phyloP scores from a whole-genome alignment of 2,797 vertebrate species.

The Choloepus didactylus region DNA sequence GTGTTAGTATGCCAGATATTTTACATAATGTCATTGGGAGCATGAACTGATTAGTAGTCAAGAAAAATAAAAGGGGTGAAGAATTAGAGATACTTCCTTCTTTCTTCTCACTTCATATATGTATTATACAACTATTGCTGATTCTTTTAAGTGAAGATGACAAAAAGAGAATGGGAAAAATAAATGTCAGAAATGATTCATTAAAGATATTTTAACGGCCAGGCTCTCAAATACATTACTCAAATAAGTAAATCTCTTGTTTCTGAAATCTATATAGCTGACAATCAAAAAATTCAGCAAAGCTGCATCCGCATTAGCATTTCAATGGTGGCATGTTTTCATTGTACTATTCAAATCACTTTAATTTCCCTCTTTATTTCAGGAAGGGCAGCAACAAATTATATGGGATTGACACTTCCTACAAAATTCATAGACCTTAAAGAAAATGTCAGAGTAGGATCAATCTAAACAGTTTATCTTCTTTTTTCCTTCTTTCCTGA shows the following conservation, averaged over 20 bases:
- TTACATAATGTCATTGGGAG: constrained; percentile 25
- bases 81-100: not conserved
- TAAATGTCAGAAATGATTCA: constrained; percentile 43
- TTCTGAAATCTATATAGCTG: constrained; percentile 20
- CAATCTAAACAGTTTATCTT: not conserved
- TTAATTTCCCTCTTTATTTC: constrained; percentile 60
- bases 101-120: not conserved
- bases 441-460: constrained; percentile 39
- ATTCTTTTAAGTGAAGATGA: not conserved
- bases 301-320: constrained; percentile 62
- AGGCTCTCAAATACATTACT: constrained; percentile 45
- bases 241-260: constrained; percentile 54
- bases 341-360: constrained; percentile 57
- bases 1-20: constrained; percentile 13
- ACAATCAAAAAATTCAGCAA: constrained; percentile 63
- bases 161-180: constrained; percentile 8
- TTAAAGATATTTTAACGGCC: constrained; percentile 35
- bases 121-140: not conserved
- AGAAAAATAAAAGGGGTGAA: not conserved
- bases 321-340: constrained; percentile 58
- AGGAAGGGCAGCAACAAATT: constrained; percentile 37
- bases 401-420: not conserved
- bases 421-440: constrained; percentile 48
- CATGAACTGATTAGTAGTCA: constrained; percentile 1
- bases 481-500: not conserved